Base-by-base conservation (phyloP, 2,797 vertebrate species). In the Arctocebus calabarensis region DNA sequence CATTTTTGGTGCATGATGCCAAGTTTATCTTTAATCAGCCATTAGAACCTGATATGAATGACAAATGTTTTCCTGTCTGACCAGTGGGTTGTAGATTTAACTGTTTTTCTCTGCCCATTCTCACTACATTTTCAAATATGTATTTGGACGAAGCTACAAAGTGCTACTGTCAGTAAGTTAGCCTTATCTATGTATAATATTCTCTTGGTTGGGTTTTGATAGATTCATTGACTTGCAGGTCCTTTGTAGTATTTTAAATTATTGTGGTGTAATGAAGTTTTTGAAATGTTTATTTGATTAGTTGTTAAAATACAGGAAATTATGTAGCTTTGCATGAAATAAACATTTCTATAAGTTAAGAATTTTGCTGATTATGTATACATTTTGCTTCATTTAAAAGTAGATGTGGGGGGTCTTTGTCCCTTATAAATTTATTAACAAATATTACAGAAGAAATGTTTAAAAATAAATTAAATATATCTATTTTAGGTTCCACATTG, bases 251-350 rank as follows among this genome's bases (percentile, higher is more conserved):
- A 95, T 97, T 98, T 97, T 98, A 98, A 98, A 55, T 98, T 98
- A 98, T 95, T 98, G 96, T 97, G 97, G 95, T 98, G 98, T 98
- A 97, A 84, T 97, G 94, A 96, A 95, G 96, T 97, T 98, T 98
- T 95, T 97, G 93, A 88, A 96, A 96, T 98, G 96, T 96, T 96
- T 97, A 96, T 98, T 98, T 96, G 95, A 97, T 91, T 98, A 96
- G 34, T 75, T 97, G 94, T 95, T 97, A 92, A 97, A 98, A 97
- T 97, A 96, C 23, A 94, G 86, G 81, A 91, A 95, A 94, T 94
- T 71, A 84, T 73, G 90, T 91, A 91, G 94, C 93, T 96, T 97
- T 97, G 98, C 98, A 98, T 98, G 98, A 98, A 98, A 98, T 98
- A 98, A 98, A 98, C 0, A 97, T 98, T 98, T 98, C 96, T 98